These are phyloP conservation scores for Molorchus minor DNA, from an alignment of 2,888 invertebrate genomes.

Conservation along the genomic window DNA sequence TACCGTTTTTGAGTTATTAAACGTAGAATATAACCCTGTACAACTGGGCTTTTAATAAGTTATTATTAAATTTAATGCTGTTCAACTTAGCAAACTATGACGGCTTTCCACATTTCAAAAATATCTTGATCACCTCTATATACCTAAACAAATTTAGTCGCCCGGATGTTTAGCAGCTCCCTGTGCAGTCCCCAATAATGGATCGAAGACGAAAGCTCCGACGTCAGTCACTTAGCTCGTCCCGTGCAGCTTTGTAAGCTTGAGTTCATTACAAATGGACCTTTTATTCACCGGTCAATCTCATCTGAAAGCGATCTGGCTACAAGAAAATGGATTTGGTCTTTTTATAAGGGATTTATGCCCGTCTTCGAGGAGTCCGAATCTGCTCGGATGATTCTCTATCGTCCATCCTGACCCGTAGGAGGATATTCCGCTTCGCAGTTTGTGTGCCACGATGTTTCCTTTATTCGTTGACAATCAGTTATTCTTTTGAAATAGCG, in stretches of 20 bases:
- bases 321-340: conserved; percentile 59
- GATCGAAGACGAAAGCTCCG: conserved; percentile 15
- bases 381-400: conserved; percentile 36
- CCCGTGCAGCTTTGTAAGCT: conserved; percentile 50
- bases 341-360: conserved; percentile 52
- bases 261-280: conserved; percentile 62
- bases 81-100: no score
- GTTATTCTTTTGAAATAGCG: conserved; percentile 60
- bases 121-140: no score
- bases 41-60: no score
- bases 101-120: no score
- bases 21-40: no score
- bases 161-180: no score
- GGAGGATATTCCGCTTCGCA: conserved; percentile 22
- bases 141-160: no score
- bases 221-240: conserved; percentile 35
- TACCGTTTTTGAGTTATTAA: no score
- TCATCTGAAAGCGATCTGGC: conserved; percentile 61
- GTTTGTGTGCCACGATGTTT: conserved; percentile 20
- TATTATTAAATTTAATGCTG: no score
- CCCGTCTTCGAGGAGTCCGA: conserved; percentile 43
- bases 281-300: conserved; percentile 62
- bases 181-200: no score
- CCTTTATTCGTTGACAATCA: conserved; percentile 53
- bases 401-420: conserved; percentile 18